Evolutionary conservation across 2,113 vertebrate species (phyloP).

Genomic region (Aegotheles bennettii): DNA sequence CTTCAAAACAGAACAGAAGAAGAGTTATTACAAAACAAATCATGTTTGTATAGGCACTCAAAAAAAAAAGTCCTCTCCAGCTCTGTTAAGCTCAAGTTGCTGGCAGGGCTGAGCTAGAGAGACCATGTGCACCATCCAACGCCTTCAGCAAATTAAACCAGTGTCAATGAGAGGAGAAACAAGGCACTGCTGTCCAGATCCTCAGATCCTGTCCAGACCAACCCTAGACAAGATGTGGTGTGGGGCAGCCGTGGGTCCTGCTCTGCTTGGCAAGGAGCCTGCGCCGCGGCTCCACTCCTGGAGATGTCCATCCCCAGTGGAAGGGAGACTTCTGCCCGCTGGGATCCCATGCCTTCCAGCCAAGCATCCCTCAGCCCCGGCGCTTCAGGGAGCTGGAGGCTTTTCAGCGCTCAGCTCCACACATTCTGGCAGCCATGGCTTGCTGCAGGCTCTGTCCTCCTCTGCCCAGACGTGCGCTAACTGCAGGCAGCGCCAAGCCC

Average conservation of each 20-base stretch:
- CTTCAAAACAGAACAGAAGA: slow-evolving; percentile 53
- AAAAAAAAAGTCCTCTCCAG: slow-evolving; percentile 4
- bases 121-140: background rate
- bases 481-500: background rate
- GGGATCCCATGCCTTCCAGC: background rate
- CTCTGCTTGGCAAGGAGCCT: background rate
- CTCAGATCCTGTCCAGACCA: background rate
- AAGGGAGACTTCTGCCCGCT: background rate
- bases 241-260: rapidly evolving
- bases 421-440: background rate
- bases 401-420: background rate
- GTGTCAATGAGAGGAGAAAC: background rate
- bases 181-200: background rate
- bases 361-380: background rate
- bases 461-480: background rate
- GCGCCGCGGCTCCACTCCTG: rapidly evolving
- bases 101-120: background rate
- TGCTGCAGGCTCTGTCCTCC: background rate
- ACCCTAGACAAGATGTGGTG: rapidly evolving
- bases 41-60: slow-evolving; percentile 49
- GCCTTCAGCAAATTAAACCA: background rate
- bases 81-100: slow-evolving; percentile 6
- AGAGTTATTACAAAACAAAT: slow-evolving; percentile 66
- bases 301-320: rapidly evolving
- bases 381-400: rapidly evolving